These are phyloP conservation scores for Scaptomyza reducta DNA, from an alignment of 2,888 invertebrate species.

Conservation along the genomic window DNA sequence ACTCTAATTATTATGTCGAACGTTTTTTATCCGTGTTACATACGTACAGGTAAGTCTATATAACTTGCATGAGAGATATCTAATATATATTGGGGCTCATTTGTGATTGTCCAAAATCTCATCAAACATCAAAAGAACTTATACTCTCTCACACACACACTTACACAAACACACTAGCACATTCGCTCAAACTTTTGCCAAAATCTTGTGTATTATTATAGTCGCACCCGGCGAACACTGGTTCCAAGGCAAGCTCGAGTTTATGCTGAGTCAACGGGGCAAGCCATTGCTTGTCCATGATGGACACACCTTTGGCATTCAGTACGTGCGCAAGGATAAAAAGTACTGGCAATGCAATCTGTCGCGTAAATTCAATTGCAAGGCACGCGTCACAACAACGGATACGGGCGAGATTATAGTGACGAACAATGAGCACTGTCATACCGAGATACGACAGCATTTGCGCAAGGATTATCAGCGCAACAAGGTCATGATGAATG, in stretches of 20 bases:
- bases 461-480: constrained; percentile 84
- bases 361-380: constrained; percentile 84
- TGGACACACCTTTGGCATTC: constrained; percentile 84
- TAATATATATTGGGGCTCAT: constrained; percentile 63
- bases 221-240: constrained; percentile 85
- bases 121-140: constrained; percentile 49
- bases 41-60: constrained; percentile 63
- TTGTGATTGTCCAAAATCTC: constrained; percentile 62
- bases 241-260: constrained; percentile 84
- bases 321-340: constrained; percentile 84
- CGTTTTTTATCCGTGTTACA: constrained; percentile 11
- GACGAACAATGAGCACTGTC: constrained; percentile 85
- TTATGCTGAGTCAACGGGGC: constrained; percentile 84
- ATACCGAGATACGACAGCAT: constrained; percentile 84
- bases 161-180: constrained; percentile 30
- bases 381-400: constrained; percentile 84
- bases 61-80: constrained; percentile 60
- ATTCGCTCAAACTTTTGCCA: constrained; percentile 46
- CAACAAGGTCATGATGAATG: constrained; percentile 84
- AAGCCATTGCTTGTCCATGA: constrained; percentile 84
- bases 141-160: constrained; percentile 21
- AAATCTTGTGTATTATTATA: constrained; percentile 72
- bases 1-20: constrained; percentile 12
- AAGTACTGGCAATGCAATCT: constrained; percentile 85
- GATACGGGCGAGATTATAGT: constrained; percentile 83